A percentile compares a stretch with the other conserved stretches of the same genome.
These are phyloP conservation scores for Hoplodrina blanda DNA, from an alignment of 2,888 invertebrate genomes.

Conservation along the genomic window DNA sequence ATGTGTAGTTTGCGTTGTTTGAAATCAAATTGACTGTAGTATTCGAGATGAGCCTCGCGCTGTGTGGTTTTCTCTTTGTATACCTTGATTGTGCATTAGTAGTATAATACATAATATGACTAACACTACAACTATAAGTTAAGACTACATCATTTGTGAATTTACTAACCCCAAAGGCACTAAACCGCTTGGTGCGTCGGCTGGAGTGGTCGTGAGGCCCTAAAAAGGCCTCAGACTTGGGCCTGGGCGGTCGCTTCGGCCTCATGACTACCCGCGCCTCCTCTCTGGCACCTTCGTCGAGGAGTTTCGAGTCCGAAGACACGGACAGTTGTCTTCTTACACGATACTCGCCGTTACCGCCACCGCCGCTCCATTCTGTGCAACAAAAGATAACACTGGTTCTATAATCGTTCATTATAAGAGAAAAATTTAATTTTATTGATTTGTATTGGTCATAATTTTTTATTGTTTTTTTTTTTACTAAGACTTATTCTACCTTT, in stretches of 20 bases:
- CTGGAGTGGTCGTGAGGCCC: constrained; percentile 94
- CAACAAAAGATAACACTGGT: constrained; percentile 52
- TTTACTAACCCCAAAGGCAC: constrained; percentile 97
- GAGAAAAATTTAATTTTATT: not conserved
- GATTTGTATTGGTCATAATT: too few species aligned
- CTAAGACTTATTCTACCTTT: too few species aligned
- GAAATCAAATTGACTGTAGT: constrained; percentile 29
- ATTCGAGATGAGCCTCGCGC: not conserved
- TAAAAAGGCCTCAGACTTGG: constrained; percentile 98
- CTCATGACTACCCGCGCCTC: constrained; percentile 97
- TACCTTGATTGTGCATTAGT: not conserved
- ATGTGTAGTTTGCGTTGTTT: constrained; percentile 15
- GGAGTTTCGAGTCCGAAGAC: constrained; percentile 97
- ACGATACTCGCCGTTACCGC: constrained; percentile 93
- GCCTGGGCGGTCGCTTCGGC: constrained; percentile 97
- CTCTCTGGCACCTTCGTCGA: constrained; percentile 97
- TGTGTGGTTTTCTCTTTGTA: not conserved
- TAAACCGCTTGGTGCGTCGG: constrained; percentile 97
- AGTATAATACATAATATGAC: not conserved
- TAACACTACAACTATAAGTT: not conserved
- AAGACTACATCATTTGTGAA: not conserved
- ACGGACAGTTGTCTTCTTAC: constrained; percentile 97
- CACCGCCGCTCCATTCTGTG: constrained; percentile 94
- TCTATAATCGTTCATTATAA: not conserved
- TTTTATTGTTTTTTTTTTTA: too few species aligned